Base-by-base conservation (phyloP, 2,797 vertebrate species). In the Tenualosa ilisha region DNA sequence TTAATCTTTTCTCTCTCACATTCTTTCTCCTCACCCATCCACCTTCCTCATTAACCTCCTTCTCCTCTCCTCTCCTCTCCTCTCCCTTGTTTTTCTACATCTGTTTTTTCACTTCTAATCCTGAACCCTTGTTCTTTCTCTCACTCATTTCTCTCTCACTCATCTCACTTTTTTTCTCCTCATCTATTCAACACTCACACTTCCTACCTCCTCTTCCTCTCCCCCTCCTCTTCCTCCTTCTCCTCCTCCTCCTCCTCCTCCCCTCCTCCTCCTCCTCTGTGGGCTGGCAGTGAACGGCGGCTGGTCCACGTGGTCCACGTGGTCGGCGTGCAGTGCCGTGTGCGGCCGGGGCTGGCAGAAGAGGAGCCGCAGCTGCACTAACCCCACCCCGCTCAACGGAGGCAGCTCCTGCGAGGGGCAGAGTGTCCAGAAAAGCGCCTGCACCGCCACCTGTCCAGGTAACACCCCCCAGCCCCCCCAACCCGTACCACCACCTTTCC, bases 271-370 rank as follows among this genome's bases (percentile, higher is more conserved):
- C 31, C 12, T 5, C 12, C 13, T 31, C 68, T 75, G 84, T 92
- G 81, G 86, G 84, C 84, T 83, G 93, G 90, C 97, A 99, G 98
- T 99, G 95, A 99, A 99, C 90, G 98, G 98, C 92, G 98, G 98
- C 95, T 99, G 98, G 98, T 99, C 98, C 89, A 98, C 97, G 40
- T 99, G 98, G 98, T 97, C 98, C 56, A 98, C 97, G 92, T 99
- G 98, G 98, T 98, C 98, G 68, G 95, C 97, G 93, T 99, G 98
- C 96, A 99, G 98, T 88, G 96, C 97, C 87, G 97, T 96, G 94
- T 99, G 98, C 90, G 98, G 98, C 94, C 97, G 98, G 88, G 98
- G 98, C 93, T 98, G 97, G 98, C 98, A 99, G 97, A 99, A 99
- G 97, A 97, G 98, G 96, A 99, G 97, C 94, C 96, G 98, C 91